phyloP scores from a whole-genome alignment of 2,113 vertebrate species.

The Oriolus oriolus region DNA sequence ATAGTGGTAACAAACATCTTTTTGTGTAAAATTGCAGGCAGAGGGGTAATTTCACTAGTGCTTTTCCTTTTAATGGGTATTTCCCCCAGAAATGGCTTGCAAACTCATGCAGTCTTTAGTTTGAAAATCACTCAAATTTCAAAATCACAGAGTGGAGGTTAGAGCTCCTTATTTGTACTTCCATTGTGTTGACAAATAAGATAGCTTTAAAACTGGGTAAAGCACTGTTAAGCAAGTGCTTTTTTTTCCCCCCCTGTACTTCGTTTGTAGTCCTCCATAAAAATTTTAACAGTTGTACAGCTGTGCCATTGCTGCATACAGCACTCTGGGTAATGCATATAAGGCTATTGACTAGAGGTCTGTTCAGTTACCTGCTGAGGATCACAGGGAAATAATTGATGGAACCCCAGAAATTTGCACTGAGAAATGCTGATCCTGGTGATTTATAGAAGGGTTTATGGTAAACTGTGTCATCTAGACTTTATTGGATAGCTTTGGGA shows the following conservation, averaged over 20 bases:
- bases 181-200: background rate
- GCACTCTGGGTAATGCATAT: background rate
- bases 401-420: background rate
- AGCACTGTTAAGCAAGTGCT: background rate
- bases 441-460: background rate
- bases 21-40: background rate
- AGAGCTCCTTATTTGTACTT: background rate
- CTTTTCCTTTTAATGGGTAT: background rate
- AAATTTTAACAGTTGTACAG: background rate
- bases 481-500: background rate
- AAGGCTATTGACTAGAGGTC: background rate
- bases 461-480: background rate
- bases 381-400: background rate
- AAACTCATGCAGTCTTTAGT: background rate
- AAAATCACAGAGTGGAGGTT: background rate
- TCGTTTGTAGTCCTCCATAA: background rate
- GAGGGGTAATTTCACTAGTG: background rate
- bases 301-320: background rate
- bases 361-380: background rate
- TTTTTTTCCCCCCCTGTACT: fast-evolving
- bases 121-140: background rate
- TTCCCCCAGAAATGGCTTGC: background rate
- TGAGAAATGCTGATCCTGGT: background rate
- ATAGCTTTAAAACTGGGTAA: background rate
- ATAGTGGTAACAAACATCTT: background rate